Evolutionary conservation across 2,797 vertebrate species (phyloP), one percentile per base, ranked within the genome.

Genomic region (Phrynocephalus guinanensis): DNA sequence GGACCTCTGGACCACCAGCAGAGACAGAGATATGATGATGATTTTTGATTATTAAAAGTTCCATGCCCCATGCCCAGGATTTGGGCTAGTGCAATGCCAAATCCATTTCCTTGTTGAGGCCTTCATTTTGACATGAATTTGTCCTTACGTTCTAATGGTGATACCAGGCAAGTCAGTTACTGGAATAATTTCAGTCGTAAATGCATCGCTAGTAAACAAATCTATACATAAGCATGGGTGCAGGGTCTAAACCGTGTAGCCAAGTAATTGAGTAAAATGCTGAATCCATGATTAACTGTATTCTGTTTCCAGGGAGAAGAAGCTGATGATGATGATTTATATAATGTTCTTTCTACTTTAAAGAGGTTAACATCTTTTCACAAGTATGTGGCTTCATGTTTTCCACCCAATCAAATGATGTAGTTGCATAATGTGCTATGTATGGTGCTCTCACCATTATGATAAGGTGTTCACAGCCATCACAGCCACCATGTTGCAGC

Each of bases 341-440:
- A 99, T 96, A 99, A 98, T 11, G 99, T 99, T 88, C 97, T 99
- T 90, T 98, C 99, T 11, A 99, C 98, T 3, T 97, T 99, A 67
- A 99, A 99, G 94, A 97, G 99, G 91, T 97, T 99, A 95, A 99
- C 99, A 3, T 99, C 99, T 87, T 99, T 99, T 94, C 99, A 99
- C 96, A 99, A 99, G 99, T 99, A 97, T 84, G 98, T 96, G 33
- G 22, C 86, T 90, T 91, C 80, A 30, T 67, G 24, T 33, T 70
- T 60, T 84, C 92, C 82, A 78, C 87, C 85, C 88, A 89, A 0
- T 63, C 13, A 81, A 44, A 38, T 81, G 24, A 56, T 76, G 10
- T 63, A 72, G 73, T 78, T 44, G 83, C 77, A 88, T 81, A 83
- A 33, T 0, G 0, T 33, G 6, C 67, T 3, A 56, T 56, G 50